Evolutionary conservation across 2,888 invertebrate genomes (phyloP).

Genomic region (Drosophila yooni): DNA sequence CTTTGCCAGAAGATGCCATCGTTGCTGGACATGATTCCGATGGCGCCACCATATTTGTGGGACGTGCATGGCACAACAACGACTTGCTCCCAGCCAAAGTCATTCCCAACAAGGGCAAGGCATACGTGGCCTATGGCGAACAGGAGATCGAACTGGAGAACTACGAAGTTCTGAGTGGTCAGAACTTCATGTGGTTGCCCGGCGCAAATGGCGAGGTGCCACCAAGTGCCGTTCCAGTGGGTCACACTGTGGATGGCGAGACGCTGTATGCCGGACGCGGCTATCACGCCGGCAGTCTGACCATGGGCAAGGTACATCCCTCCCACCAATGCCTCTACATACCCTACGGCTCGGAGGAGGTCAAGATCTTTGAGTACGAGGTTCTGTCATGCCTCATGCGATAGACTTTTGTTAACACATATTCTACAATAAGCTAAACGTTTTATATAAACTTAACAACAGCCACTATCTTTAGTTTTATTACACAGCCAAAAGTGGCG

Average conservation of each 20-base stretch:
- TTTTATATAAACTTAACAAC: constrained; percentile 31
- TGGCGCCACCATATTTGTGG: constrained; percentile 90
- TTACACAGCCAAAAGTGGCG: neutral
- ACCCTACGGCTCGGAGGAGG: constrained; percentile 85
- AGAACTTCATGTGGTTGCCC: constrained; percentile 89
- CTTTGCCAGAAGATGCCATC: constrained; percentile 85
- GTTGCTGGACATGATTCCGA: constrained; percentile 89
- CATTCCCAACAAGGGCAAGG: constrained; percentile 87
- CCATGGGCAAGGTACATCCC: constrained; percentile 89
- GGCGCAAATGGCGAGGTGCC: constrained; percentile 88
- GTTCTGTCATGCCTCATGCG: constrained; percentile 77
- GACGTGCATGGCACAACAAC: constrained; percentile 88
- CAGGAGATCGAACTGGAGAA: constrained; percentile 88
- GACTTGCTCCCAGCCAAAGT: constrained; percentile 88
- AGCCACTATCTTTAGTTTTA: constrained; percentile 41
- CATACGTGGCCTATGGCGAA: constrained; percentile 88
- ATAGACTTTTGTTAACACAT: constrained; percentile 29
- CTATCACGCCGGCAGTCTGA: constrained; percentile 88
- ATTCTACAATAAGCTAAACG: constrained; percentile 52
- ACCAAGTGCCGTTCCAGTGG: constrained; percentile 88
- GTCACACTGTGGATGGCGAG: constrained; percentile 88
- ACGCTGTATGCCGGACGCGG: constrained; percentile 89
- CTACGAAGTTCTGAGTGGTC: constrained; percentile 89
- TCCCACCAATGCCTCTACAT: constrained; percentile 86
- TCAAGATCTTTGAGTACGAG: constrained; percentile 85